A percentile compares a stretch with the other conserved stretches of the same genome.
phyloP scores from a whole-genome alignment of 2,888 invertebrate species.

The Cataglyphis rosenhaueri region DNA sequence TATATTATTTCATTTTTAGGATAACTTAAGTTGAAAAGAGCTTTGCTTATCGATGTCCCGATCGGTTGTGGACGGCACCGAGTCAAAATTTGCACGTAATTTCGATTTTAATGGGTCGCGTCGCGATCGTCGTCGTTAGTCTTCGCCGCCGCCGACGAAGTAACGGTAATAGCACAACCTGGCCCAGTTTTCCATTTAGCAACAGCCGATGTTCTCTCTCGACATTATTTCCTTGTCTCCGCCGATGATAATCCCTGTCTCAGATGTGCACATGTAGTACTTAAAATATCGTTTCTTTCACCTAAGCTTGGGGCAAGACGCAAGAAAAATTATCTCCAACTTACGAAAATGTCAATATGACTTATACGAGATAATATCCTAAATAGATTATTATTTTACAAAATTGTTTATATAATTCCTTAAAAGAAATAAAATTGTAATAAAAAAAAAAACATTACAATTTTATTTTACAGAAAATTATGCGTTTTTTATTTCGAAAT shows the following conservation, averaged over 20 bases:
- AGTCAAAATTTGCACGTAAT: conserved; percentile 44
- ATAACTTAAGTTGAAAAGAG: neutral
- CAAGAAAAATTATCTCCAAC: neutral
- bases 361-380: neutral
- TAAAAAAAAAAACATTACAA: no score
- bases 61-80: neutral
- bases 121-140: conserved; percentile 46
- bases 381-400: neutral
- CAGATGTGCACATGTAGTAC: neutral
- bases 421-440: neutral
- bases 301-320: neutral
- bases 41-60: neutral
- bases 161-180: conserved; percentile 79
- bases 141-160: conserved; percentile 54
- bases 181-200: conserved; percentile 80
- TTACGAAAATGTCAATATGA: neutral
- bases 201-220: conserved; percentile 59
- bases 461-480: no score
- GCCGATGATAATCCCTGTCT: conserved; percentile 7
- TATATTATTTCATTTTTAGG: neutral
- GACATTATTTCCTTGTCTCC: conserved; percentile 45
- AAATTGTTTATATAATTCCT: neutral
- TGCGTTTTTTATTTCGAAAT: no score
- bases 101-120: conserved; percentile 48
- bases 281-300: conserved; percentile 12